These are phyloP conservation scores for Atethmia centrago DNA, from an alignment of 2,888 invertebrate species.

Conservation along the genomic window DNA sequence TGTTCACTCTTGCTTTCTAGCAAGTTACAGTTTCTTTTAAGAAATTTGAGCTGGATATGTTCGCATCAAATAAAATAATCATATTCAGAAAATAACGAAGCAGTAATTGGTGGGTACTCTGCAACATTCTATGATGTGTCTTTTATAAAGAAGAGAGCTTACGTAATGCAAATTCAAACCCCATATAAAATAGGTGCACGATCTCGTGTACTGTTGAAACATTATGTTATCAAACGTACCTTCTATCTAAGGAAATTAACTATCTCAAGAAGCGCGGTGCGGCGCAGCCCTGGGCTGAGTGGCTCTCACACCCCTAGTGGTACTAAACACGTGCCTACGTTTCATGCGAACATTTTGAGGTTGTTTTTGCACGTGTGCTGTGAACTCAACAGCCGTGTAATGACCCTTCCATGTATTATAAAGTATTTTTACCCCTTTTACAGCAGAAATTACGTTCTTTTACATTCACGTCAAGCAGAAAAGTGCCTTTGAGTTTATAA, in stretches of 20 bases:
- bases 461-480: slow-evolving; percentile 80
- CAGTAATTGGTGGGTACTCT: neutral
- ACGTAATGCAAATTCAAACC: neutral
- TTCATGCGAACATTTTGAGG: slow-evolving; percentile 74
- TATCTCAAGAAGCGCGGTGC: slow-evolving; percentile 58
- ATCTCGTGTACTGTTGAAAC: slow-evolving; percentile 38
- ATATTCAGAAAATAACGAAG: neutral
- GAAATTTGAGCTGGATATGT: neutral
- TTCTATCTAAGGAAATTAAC: slow-evolving; percentile 62
- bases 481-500: slow-evolving; percentile 80
- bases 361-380: slow-evolving; percentile 84
- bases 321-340: slow-evolving; percentile 64
- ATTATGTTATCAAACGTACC: slow-evolving; percentile 26
- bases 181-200: slow-evolving; percentile 23
- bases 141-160: neutral
- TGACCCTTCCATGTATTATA: slow-evolving; percentile 85
- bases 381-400: slow-evolving; percentile 85
- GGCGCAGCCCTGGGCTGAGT: slow-evolving; percentile 55
- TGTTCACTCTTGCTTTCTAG: neutral
- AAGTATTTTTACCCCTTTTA: slow-evolving; percentile 84
- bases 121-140: neutral
- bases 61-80: neutral
- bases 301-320: slow-evolving; percentile 60
- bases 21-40: neutral
- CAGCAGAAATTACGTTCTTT: slow-evolving; percentile 83